phyloP scores from a whole-genome alignment of 2,113 vertebrate species.

The Syrmaticus mikado region DNA sequence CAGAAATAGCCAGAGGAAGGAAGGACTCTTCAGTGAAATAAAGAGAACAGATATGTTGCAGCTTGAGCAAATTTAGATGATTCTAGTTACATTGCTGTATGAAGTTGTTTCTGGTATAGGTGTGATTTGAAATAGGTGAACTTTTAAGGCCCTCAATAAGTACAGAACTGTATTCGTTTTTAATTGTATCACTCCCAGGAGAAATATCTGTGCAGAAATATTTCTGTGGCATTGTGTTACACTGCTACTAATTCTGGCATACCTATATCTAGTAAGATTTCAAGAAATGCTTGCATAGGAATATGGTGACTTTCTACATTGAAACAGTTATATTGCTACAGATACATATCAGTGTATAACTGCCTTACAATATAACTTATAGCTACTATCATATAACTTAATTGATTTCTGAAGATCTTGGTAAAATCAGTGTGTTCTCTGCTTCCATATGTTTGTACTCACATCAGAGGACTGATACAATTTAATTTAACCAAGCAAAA shows the following conservation, averaged over 20 bases:
- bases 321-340: background rate
- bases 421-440: background rate
- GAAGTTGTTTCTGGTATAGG: background rate
- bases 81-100: background rate
- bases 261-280: background rate
- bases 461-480: accelerated
- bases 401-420: background rate
- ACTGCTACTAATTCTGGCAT: background rate
- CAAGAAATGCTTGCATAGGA: background rate
- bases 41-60: background rate
- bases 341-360: too few species aligned
- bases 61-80: background rate
- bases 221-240: background rate
- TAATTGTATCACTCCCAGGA: background rate
- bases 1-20: background rate
- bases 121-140: background rate
- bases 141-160: background rate
- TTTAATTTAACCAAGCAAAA: conserved; percentile 7
- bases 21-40: background rate
- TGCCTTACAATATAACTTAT: background rate
- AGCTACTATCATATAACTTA: background rate
- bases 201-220: background rate
- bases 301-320: background rate
- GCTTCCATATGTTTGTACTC: background rate
- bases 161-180: background rate